Evolutionary conservation across 2,113 vertebrate species (phyloP).

Genomic region (Picathartes gymnocephalus): DNA sequence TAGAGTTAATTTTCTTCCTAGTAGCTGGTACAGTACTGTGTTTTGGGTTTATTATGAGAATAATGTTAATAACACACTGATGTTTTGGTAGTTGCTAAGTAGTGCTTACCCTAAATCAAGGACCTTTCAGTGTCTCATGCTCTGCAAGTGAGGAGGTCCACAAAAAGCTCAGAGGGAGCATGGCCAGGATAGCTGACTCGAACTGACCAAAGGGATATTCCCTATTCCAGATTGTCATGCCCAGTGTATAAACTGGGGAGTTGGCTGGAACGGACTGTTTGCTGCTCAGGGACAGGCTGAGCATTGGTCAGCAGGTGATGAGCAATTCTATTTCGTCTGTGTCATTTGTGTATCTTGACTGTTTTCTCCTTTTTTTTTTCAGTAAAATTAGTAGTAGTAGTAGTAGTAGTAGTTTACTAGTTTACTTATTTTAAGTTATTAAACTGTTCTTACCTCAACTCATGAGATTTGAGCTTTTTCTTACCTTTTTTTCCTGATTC

Average conservation of each 20-base stretch:
- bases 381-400: background rate
- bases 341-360: background rate
- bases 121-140: background rate
- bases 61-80: background rate
- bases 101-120: background rate
- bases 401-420: background rate
- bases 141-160: background rate
- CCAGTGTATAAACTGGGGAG: background rate
- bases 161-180: background rate
- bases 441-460: background rate
- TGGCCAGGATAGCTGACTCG: background rate
- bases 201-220: background rate
- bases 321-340: background rate
- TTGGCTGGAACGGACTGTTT: background rate
- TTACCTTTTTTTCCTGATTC: background rate
- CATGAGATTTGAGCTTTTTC: background rate
- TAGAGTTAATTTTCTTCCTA: background rate
- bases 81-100: background rate
- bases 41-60: background rate
- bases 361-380: background rate
- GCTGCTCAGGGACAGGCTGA: background rate
- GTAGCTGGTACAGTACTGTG: background rate
- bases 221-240: background rate
- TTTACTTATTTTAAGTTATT: background rate
- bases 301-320: fast-evolving